Conservation (phyloP, 2,888 invertebrate species). For the Drosophila austrosaltans region DNA sequence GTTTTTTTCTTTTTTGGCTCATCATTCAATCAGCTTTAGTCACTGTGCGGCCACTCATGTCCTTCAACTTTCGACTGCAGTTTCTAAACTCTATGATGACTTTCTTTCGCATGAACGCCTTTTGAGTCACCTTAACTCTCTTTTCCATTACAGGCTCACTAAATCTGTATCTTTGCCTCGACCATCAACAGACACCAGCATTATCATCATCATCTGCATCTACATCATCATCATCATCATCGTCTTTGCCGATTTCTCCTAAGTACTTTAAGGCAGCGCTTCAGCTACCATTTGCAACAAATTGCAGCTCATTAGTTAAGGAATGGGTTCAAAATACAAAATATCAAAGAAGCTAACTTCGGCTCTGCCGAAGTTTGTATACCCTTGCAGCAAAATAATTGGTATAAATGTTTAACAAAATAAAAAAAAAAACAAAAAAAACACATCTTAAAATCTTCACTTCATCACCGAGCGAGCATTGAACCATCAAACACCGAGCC, state of each 20-base stretch:
- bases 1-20: constrained; percentile 58
- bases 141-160: neutral
- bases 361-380: too few species aligned
- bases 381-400: too few species aligned
- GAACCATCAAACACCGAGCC: too few species aligned
- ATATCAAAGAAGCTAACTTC: too few species aligned
- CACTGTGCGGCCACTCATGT: constrained; percentile 53
- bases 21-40: constrained; percentile 73
- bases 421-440: too few species aligned
- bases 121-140: constrained; percentile 44
- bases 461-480: too few species aligned
- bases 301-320: constrained; percentile 74
- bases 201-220: neutral
- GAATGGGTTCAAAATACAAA: constrained; percentile 22
- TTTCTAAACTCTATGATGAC: constrained; percentile 67
- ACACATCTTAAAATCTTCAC: too few species aligned
- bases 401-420: too few species aligned
- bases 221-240: neutral
- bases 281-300: constrained; percentile 67
- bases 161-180: too few species aligned
- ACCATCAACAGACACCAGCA: too few species aligned
- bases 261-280: constrained; percentile 42
- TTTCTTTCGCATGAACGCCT: constrained; percentile 66
- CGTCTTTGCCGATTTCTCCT: constrained; percentile 12
- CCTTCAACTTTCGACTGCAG: constrained; percentile 53